A percentile compares a stretch with the other conserved stretches of the same genome.
phyloP scores from a whole-genome alignment of 2,888 invertebrate genomes.

The Idaea biselata region DNA sequence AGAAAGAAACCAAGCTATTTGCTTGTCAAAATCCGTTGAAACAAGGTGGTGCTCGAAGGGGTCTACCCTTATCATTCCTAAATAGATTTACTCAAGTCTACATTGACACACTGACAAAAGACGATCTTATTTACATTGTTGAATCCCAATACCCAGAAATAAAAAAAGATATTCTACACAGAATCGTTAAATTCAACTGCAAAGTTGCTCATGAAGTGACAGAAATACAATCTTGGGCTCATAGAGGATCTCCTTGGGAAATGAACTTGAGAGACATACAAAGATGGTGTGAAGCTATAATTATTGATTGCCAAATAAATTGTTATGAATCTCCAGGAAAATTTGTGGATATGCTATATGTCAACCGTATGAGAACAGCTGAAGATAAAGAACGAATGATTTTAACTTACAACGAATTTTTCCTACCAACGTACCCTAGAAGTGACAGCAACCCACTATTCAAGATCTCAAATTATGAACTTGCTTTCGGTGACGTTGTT shows the following conservation, averaged over 20 bases:
- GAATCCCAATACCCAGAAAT: constrained; percentile 83
- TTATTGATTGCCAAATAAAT: constrained; percentile 56
- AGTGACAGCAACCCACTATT: constrained; percentile 79
- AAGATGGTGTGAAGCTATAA: constrained; percentile 93
- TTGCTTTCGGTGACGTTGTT: constrained; percentile 84
- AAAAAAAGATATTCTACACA: constrained; percentile 80
- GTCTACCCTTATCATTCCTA: constrained; percentile 97
- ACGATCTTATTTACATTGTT: constrained; percentile 85
- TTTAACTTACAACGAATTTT: constrained; percentile 69
- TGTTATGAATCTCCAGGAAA: constrained; percentile 74
- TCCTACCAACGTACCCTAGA: constrained; percentile 70
- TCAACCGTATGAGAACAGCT: constrained; percentile 90
- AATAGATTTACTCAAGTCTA: constrained; percentile 97
- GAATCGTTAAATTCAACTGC: constrained; percentile 90
- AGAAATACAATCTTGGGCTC: constrained; percentile 85
- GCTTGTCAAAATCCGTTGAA: constrained; percentile 98
- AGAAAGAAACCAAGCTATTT: constrained; percentile 90
- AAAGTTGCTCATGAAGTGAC: constrained; percentile 83
- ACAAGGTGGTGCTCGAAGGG: constrained; percentile 97
- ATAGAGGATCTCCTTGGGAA: constrained; percentile 95
- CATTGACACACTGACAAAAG: constrained; percentile 81
- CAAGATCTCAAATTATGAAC: constrained; percentile 77
- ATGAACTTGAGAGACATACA: constrained; percentile 97
- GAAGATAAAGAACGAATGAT: constrained; percentile 88
- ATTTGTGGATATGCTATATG: constrained; percentile 90